Evolutionary conservation across 2,888 invertebrate genomes (phyloP).

Genomic region (Drosophila mettleri): DNA sequence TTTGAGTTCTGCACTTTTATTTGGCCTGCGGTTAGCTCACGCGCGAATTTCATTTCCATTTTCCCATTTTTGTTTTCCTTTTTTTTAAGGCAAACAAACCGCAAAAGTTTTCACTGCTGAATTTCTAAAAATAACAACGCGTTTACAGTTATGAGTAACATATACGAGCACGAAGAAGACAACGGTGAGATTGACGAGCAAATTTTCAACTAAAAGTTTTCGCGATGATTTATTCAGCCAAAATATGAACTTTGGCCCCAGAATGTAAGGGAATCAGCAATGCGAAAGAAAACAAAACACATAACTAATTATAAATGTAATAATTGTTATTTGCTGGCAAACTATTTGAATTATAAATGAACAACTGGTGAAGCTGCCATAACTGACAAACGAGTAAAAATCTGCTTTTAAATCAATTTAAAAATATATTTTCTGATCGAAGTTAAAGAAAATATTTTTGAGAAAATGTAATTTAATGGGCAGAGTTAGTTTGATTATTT

Average conservation of each 20-base stretch:
- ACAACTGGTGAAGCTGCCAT: background rate
- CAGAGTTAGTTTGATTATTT: too few relatives aligned
- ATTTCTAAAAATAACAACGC: constrained; percentile 42
- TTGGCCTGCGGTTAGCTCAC: constrained; percentile 22
- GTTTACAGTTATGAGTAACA: constrained; percentile 9
- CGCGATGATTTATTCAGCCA: constrained; percentile 25
- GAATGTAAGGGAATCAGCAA: background rate
- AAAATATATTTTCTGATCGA: background rate
- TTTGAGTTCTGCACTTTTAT: constrained; percentile 43
- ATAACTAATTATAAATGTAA: background rate
- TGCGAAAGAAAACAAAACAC: background rate
- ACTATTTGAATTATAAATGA: background rate
- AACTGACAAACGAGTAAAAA: background rate
- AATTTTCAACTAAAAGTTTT: constrained; percentile 33
- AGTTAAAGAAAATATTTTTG: too few relatives aligned
- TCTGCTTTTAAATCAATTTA: background rate
- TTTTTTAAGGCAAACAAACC: constrained; percentile 44
- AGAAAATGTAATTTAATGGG: too few relatives aligned
- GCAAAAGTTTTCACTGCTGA: constrained; percentile 41
- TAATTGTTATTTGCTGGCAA: background rate
- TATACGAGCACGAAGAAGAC: background rate
- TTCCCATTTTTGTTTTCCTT: constrained; percentile 31
- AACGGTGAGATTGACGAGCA: background rate
- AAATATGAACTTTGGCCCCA: constrained; percentile 16
- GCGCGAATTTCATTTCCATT: constrained; percentile 44